Percentiles rank a stretch among this genome's conserved stretches.
phyloP scores from a whole-genome alignment of 2,113 vertebrate species.

The Cathartes aura region DNA sequence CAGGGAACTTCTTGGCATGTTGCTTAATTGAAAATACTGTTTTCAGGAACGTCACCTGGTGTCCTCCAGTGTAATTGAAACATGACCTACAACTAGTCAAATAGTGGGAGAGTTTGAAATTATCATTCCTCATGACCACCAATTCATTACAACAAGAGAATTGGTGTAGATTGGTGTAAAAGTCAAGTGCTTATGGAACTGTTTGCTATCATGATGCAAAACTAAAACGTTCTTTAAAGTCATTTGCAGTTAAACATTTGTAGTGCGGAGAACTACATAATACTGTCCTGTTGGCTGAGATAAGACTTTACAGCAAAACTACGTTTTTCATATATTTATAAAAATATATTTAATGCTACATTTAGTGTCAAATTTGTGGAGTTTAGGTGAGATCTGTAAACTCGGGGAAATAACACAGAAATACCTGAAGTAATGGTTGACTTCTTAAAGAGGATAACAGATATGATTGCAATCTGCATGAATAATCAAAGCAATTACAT shows the following conservation, averaged over 20 bases:
- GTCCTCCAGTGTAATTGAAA: not conserved
- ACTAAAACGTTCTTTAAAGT: not conserved
- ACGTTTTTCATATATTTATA: not conserved
- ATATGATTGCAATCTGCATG: not conserved
- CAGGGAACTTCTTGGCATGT: not conserved
- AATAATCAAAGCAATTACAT: not conserved
- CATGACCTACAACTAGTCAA: not conserved
- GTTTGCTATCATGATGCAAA: not conserved
- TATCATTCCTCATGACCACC: not conserved
- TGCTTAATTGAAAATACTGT: not conserved
- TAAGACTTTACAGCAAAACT: not conserved
- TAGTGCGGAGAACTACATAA: not conserved
- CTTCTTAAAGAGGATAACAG: not conserved
- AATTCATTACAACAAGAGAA: not conserved
- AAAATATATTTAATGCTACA: not conserved
- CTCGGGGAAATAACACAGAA: slow-evolving; percentile 5
- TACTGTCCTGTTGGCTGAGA: not conserved
- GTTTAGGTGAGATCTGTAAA: not conserved
- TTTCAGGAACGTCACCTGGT: not conserved
- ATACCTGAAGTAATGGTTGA: not conserved
- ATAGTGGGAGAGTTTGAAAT: not conserved
- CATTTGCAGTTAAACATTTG: not conserved
- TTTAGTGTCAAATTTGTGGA: not conserved
- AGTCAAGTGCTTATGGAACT: not conserved
- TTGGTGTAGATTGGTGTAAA: not conserved